Evolutionary conservation across 2,113 vertebrate species (phyloP).

Genomic region (Ochotona curzoniae): DNA sequence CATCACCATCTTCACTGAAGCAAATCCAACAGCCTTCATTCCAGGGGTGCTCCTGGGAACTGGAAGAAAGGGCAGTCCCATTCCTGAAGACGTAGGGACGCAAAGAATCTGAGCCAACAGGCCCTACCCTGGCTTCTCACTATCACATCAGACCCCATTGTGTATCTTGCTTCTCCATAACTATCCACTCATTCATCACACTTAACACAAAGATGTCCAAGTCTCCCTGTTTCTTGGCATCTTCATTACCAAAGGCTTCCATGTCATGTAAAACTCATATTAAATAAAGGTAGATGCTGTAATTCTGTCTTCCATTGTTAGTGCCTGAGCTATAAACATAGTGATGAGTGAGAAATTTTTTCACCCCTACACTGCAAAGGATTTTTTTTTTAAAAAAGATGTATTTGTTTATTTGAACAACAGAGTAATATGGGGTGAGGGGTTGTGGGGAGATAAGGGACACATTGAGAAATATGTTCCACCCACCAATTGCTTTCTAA

Average conservation of each 20-base stretch:
- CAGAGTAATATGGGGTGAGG: too few relatives aligned
- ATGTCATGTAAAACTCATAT: background rate
- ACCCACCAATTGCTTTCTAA: too few relatives aligned
- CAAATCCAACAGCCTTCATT: background rate
- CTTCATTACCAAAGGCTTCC: background rate
- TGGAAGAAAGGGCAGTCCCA: background rate
- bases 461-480: too few relatives aligned
- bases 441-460: too few relatives aligned
- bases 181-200: background rate
- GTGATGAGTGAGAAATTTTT: background rate
- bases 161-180: background rate
- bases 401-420: too few relatives aligned
- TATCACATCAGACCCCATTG: background rate
- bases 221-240: background rate
- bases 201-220: background rate
- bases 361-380: background rate
- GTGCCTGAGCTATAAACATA: background rate
- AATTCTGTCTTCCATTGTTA: background rate
- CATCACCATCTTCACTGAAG: background rate
- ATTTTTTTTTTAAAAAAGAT: too few relatives aligned
- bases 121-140: background rate
- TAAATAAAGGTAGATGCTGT: background rate
- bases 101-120: background rate
- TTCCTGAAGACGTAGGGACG: background rate
- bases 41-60: background rate